A percentile compares a stretch with the other conserved stretches of the same genome.
phyloP scores from a whole-genome alignment of 1,140 invertebrate species.

The Drosophila tristis region DNA sequence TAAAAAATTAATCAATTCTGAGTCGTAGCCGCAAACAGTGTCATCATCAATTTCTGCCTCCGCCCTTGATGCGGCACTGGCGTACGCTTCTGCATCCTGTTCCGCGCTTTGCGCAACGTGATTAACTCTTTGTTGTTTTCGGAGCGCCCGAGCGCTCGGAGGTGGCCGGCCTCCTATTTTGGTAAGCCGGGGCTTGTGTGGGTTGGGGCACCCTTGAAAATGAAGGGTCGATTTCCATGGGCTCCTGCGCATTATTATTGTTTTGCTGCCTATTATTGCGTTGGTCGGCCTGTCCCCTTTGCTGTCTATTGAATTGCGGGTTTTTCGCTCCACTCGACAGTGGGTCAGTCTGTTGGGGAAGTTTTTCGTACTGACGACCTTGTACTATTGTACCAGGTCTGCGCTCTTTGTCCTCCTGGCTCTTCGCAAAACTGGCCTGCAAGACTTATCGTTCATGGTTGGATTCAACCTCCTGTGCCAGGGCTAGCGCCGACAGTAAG shows the following conservation, averaged over 20 bases:
- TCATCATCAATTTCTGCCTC: conserved; percentile 13
- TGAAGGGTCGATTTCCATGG: conserved; percentile 25
- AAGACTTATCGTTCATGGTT: not conserved
- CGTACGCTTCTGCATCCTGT: conserved; percentile 6
- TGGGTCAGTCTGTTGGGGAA: not conserved
- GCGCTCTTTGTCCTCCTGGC: not conserved
- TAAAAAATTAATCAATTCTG: conserved; percentile 24
- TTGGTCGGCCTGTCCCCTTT: not conserved
- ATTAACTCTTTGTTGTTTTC: conserved; percentile 16
- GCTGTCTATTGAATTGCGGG: conserved; percentile 16
- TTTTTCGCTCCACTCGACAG: conserved; percentile 16
- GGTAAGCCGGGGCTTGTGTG: conserved; percentile 6
- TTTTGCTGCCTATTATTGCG: no score
- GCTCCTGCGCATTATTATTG: conserved; percentile 6
- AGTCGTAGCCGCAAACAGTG: conserved; percentile 5
- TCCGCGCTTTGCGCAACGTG: conserved; percentile 8
- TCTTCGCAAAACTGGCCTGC: no score
- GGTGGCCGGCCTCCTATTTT: conserved; percentile 5
- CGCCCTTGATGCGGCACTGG: conserved; percentile 4
- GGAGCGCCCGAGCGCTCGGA: conserved; percentile 3
- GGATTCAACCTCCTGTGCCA: conserved; percentile 21
- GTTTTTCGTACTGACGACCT: conserved; percentile 17
- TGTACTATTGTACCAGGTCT: conserved; percentile 3
- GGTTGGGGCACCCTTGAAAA: conserved; percentile 13
- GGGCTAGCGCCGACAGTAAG: conserved; percentile 4